Percentiles rank a stretch among this genome's conserved stretches.
Conservation (phyloP, 37 sponge, comb jelly and placozoan genomes). For the Halisarca cf. caerulea region DNA sequence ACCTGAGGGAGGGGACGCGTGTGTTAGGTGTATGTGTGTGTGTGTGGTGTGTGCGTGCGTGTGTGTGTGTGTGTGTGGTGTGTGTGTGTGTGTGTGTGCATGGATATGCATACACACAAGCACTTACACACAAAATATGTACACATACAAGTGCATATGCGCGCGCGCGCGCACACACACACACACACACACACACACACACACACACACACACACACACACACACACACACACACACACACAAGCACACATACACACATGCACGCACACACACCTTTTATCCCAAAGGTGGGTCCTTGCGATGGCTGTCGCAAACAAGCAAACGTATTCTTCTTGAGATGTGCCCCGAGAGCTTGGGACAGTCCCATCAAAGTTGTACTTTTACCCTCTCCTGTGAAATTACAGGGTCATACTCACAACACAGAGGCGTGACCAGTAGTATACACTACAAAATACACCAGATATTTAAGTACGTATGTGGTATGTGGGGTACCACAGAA, state of each 20-base stretch:
- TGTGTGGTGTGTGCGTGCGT: not conserved
- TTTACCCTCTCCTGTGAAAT: conserved; percentile 80
- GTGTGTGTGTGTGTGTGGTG: not conserved
- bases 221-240: not conserved
- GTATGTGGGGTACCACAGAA: too few relatives aligned
- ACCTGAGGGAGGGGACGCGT: conserved; percentile 29
- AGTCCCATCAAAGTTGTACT: conserved; percentile 98
- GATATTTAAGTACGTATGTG: too few relatives aligned
- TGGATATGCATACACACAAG: not conserved
- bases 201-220: conserved; percentile 23
- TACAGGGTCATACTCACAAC: not conserved
- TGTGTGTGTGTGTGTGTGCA: conserved; percentile 21
- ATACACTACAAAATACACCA: too few relatives aligned
- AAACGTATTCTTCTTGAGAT: conserved; percentile 77
- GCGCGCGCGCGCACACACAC: conserved; percentile 22
- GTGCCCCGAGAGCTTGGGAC: conserved; percentile 85
- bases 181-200: not conserved
- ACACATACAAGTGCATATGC: not conserved
- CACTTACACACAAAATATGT: not conserved
- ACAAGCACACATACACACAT: not conserved
- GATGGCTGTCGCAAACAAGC: conserved; percentile 98
- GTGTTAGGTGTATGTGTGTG: not conserved
- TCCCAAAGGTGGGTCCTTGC: conserved; percentile 99
- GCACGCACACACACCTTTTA: conserved; percentile 77
- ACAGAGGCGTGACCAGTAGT: too few relatives aligned